Conservation (phyloP, 2,888 invertebrate genomes). For the Sarcophaga caerulescens region DNA sequence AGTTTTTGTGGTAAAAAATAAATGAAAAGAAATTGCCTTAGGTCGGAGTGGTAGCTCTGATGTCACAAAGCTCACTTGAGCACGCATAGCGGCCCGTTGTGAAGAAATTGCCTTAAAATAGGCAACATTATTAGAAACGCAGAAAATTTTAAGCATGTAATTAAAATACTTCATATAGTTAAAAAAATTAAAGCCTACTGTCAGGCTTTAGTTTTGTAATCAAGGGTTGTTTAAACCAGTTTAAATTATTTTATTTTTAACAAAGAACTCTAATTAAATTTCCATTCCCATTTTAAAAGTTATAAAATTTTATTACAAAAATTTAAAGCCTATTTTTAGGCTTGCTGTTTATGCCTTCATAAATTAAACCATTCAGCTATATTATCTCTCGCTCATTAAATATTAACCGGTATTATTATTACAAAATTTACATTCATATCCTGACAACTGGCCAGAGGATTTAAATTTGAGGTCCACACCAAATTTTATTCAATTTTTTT, state of each 20-base stretch:
- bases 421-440: constrained; percentile 3
- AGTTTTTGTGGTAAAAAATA: too few relatives aligned
- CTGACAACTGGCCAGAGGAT: neutral
- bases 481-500: constrained; percentile 7
- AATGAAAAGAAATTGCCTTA: too few relatives aligned
- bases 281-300: neutral
- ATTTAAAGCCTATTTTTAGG: constrained; percentile 2
- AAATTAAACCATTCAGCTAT: neutral
- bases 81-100: too few relatives aligned
- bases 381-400: constrained; percentile 39
- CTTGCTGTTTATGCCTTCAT: too few relatives aligned
- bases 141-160: too few relatives aligned
- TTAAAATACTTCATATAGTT: too few relatives aligned
- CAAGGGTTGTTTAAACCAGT: neutral
- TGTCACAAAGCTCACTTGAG: too few relatives aligned
- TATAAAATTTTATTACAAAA: neutral
- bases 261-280: neutral
- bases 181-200: neutral
- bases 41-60: too few relatives aligned
- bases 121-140: too few relatives aligned
- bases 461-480: neutral
- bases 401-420: constrained; percentile 16
- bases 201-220: neutral
- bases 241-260: neutral
- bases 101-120: too few relatives aligned